Base-by-base conservation (phyloP, 2,888 invertebrate species). In the Hyppa rectilinea region DNA sequence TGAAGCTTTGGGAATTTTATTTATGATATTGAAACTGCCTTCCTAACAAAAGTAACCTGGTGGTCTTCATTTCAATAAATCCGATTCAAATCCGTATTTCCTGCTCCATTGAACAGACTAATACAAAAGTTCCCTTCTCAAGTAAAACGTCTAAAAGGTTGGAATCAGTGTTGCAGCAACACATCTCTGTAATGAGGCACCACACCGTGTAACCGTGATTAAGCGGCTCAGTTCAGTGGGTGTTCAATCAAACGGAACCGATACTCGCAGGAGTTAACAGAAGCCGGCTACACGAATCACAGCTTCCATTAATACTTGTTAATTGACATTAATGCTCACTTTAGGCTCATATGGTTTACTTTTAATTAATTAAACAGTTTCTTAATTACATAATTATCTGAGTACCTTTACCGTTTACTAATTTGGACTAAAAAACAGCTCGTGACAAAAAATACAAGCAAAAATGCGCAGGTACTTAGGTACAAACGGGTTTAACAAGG, bases 191-290 rank as follows among this genome's bases (percentile, higher is more conserved):
- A 90, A 87, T 87, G 87, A 89, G 87, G 82, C 77, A 88, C 88
- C 86, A 86, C 82, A 82, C 86, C 90, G 87, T 87, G 89, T 88
- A 89, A 88, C 88, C 86, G 85, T 90, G 92, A 93, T 92, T 92
- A 93, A 92, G 85, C 85, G 87, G 87, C 85, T 87, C 90, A 87
- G 88, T 89, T 90, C 88, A 89, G 84, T 87, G 88, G 81, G 84
- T 85, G 90, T 82, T 89, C 90, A 90, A 93, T 93, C 93, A 92
- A 87, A 86, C 84, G 89, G 89, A 90, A 90, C 89, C 88, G 90
- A 92, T 93, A 83, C 84, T 83, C 85, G 81, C 86, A 80, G 83
- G 81, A 85, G 85, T 84, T 82, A 81, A 85, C 80, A 82, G 82
- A 87, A 86, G 86, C 85, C 82, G 85, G 86, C 81, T 81, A 70